Evolutionary conservation across 2,888 invertebrate species (phyloP), one percentile per base, ranked within the genome.

Genomic region (Drosophila percnosoma): DNA sequence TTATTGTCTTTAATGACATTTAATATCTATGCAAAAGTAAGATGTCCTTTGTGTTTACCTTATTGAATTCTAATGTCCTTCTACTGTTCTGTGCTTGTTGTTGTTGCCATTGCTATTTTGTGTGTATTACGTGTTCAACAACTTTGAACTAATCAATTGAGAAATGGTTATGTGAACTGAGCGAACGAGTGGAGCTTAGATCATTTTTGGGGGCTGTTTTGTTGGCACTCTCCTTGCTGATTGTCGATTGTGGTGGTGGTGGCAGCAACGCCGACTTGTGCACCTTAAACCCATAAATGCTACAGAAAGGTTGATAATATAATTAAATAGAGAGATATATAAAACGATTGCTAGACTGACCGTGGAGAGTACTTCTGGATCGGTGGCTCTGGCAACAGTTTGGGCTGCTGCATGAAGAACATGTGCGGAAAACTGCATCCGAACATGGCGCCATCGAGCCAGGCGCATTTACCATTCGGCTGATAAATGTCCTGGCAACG

Each of bases 321-420:
- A 38, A 0, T 4, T 18, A 18, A n/a, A 29, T 11, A 29, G 6
- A 31, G 3, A 27, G 31, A 6, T 11, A 31, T 52, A 31, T 29
- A 29, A 21, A 27, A 13, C 18, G n/a, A 24, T 15, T 15, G 21
- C 3, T 21, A 1, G 10, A 63, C 83, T 53, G 13, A 83, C 83
- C 87, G 69, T n/a, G 84, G 67, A 24, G 31, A 70, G 27, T 83
- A 83, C n/a, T 65, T 59, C 27, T 70, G 63, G 11, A 33, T 15
- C 8, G 84, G 62, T 21, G 72, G 73, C 1, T 51, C 5, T 1
- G 83, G 83, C 13, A 68, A 53, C 42, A 78, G 34, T 4, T 62
- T 21, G 0, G 83, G 87, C 33, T 72, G 34, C 29, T 81, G 68
- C 87, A 87, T 87, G 18, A 83, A 76, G 27, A 83, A 87, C 73